These are phyloP conservation scores for Polylopha cassiicola DNA, from an alignment of 2,888 invertebrate genomes.

Conservation along the genomic window DNA sequence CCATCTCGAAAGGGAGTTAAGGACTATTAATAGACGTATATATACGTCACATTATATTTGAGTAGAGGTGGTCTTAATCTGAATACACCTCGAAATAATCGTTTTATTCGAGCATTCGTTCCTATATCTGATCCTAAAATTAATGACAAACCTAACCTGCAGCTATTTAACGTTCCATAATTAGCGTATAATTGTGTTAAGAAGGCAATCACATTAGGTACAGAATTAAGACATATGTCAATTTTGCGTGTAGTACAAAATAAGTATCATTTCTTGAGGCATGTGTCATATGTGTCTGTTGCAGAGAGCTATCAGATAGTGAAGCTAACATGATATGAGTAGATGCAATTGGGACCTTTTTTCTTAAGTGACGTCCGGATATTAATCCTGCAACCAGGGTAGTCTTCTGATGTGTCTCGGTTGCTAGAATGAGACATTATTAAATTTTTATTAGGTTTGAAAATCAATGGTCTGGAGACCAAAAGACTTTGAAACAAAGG, in stretches of 20 bases:
- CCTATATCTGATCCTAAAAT: conserved; percentile 1
- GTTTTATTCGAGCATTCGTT: neutral
- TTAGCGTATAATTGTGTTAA: conserved; percentile 1
- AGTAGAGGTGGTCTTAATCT: conserved; percentile 1
- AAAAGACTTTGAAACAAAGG: conserved; percentile 7
- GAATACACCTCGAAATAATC: conserved; percentile 5
- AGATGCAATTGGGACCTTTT: neutral
- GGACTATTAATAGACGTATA: neutral
- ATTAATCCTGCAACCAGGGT: conserved; percentile 12
- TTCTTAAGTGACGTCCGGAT: conserved; percentile 1
- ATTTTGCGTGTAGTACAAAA: neutral
- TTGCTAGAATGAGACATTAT: conserved; percentile 14
- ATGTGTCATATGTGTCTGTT: conserved; percentile 1
- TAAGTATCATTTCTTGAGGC: neutral
- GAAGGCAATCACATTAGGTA: neutral
- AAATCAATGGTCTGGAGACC: neutral
- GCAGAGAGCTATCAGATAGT: conserved; percentile 1
- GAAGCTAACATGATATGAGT: neutral
- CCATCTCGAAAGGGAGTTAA: neutral
- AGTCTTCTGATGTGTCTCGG: neutral
- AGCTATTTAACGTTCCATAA: conserved; percentile 3
- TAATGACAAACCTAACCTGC: neutral
- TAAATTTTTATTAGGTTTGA: neutral
- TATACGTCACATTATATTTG: conserved; percentile 3
- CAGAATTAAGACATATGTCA: neutral